phyloP scores from a whole-genome alignment of 2,797 vertebrate genomes.

The Danio jaintianensis region DNA sequence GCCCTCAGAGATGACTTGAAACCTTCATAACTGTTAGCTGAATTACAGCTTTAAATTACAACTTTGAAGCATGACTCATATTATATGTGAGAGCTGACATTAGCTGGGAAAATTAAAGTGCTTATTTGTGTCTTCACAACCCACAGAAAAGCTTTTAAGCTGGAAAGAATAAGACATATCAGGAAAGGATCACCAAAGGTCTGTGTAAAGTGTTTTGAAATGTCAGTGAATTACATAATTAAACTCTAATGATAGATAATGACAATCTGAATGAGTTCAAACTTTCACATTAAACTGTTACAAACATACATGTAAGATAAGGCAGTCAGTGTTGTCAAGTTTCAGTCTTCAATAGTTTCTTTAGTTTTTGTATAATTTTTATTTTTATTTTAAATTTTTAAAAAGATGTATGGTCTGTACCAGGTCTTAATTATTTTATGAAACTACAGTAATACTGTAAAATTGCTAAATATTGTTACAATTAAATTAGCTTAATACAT shows the following conservation, averaged over 20 bases:
- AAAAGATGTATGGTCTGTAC: too few relatives aligned
- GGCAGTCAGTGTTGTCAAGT: neutral
- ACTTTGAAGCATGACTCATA: constrained; percentile 50
- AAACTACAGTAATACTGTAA: too few relatives aligned
- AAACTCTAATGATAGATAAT: constrained; percentile 37
- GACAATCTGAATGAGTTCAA: neutral
- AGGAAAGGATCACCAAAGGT: constrained; percentile 46
- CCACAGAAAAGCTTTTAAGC: constrained; percentile 59
- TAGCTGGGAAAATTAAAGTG: constrained; percentile 45
- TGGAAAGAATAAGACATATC: constrained; percentile 36
- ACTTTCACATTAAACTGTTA: constrained; percentile 12
- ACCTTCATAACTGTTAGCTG: constrained; percentile 15
- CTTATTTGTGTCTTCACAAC: constrained; percentile 42
- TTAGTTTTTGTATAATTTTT: too few relatives aligned
- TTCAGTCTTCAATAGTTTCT: neutral
- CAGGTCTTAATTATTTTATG: too few relatives aligned
- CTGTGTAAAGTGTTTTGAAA: constrained; percentile 51
- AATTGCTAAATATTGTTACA: too few relatives aligned
- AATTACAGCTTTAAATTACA: constrained; percentile 30
- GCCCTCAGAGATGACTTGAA: constrained; percentile 23
- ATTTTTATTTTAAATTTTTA: too few relatives aligned
- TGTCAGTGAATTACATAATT: constrained; percentile 51
- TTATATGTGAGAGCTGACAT: constrained; percentile 46
- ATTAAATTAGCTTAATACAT: too few relatives aligned
- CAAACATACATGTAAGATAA: neutral